Evolutionary conservation across 1,140 invertebrate species (phyloP).

Genomic region (Leptinotarsa lineolata): DNA sequence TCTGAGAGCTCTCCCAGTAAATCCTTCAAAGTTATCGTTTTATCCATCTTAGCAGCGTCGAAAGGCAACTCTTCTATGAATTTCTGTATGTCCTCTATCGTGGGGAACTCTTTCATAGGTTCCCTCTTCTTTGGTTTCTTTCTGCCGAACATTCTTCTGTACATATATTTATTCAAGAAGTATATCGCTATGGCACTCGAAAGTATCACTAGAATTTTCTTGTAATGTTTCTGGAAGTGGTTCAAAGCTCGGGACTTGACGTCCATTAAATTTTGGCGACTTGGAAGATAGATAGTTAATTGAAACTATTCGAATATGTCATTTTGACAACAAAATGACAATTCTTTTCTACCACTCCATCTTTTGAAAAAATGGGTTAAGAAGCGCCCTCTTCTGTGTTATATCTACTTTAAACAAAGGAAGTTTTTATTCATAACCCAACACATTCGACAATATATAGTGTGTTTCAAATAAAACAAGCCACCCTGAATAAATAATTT

Average conservation of each 20-base stretch:
- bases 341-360: no score
- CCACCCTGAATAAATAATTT: no score
- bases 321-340: background rate
- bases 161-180: conserved; percentile 35
- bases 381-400: no score
- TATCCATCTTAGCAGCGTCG: conserved; percentile 29
- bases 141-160: conserved; percentile 24
- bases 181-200: conserved; percentile 28
- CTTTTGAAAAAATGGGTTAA: no score
- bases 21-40: conserved; percentile 36
- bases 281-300: background rate
- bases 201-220: conserved; percentile 34
- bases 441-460: no score
- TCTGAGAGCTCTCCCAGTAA: conserved; percentile 40
- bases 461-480: no score
- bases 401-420: no score
- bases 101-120: conserved; percentile 37
- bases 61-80: conserved; percentile 43
- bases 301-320: background rate
- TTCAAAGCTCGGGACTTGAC: conserved; percentile 22
- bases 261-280: conserved; percentile 22
- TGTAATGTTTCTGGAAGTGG: conserved; percentile 35
- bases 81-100: conserved; percentile 41
- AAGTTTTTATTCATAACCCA: no score
- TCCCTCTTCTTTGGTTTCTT: conserved; percentile 31